These are phyloP conservation scores for Patella caerulea DNA, from an alignment of 2,888 invertebrate species.

Conservation along the genomic window DNA sequence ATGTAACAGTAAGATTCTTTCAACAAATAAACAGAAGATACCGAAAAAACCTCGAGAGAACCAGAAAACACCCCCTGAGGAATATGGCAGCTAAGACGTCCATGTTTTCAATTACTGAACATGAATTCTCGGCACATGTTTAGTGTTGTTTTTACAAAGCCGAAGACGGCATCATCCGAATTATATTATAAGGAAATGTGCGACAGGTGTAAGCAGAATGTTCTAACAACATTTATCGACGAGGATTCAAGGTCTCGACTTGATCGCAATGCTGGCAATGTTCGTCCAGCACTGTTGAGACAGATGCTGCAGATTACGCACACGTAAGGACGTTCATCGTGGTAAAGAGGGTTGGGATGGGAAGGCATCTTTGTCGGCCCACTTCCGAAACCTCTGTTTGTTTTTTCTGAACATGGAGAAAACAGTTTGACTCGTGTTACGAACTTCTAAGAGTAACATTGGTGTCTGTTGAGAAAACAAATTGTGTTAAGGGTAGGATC, in stretches of 20 bases:
- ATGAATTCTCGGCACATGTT: slow-evolving; percentile 13
- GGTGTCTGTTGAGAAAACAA: too few relatives aligned
- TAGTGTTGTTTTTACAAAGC: slow-evolving; percentile 18
- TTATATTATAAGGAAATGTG: slow-evolving; percentile 10
- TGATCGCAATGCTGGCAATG: slow-evolving; percentile 15
- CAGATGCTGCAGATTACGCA: slow-evolving; percentile 20
- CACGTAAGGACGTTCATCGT: not conserved
- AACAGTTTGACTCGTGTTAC: too few relatives aligned
- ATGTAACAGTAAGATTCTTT: not conserved
- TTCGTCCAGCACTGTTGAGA: not conserved
- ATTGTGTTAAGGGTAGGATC: too few relatives aligned
- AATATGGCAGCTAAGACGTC: slow-evolving; percentile 1
- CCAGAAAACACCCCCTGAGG: not conserved
- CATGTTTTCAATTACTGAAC: slow-evolving; percentile 25
- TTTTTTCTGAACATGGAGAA: too few relatives aligned
- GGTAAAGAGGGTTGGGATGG: too few relatives aligned
- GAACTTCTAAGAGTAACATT: too few relatives aligned
- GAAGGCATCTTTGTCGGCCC: too few relatives aligned
- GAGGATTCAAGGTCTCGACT: slow-evolving; percentile 16
- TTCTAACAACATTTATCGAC: not conserved
- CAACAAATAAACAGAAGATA: slow-evolving; percentile 4
- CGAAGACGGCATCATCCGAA: slow-evolving; percentile 8
- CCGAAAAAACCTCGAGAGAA: not conserved
- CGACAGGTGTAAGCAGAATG: slow-evolving; percentile 12
- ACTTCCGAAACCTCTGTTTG: too few relatives aligned